Conservation (phyloP, 2,888 invertebrate genomes). For the Drosophila quinaria region DNA sequence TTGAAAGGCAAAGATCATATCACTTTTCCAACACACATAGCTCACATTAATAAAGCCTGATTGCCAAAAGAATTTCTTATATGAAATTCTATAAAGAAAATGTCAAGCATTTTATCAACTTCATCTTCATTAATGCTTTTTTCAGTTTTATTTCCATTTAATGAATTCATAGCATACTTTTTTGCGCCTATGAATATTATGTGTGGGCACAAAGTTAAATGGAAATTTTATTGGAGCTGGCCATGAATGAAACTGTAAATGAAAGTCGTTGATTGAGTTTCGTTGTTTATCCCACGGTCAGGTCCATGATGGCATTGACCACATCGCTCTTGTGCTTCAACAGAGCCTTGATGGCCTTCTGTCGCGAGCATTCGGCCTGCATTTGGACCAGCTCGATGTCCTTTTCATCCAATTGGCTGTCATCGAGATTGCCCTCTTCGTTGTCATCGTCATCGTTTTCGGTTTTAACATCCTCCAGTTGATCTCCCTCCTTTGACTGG, state of each 20-base stretch:
- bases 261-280: not conserved
- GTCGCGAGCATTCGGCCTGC: conserved; percentile 63
- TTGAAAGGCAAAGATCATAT: not conserved
- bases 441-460: conserved; percentile 7
- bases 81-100: conserved; percentile 1
- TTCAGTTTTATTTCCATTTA: conserved; percentile 2
- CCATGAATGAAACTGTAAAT: not conserved
- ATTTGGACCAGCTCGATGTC: conserved; percentile 66
- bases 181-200: conserved; percentile 3
- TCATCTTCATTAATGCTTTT: not conserved
- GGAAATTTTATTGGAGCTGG: not conserved
- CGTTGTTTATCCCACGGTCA: conserved; percentile 44
- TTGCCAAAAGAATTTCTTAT: conserved; percentile 8
- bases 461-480: not conserved
- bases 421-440: conserved; percentile 3
- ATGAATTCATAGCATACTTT: not conserved
- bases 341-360: conserved; percentile 54
- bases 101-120: not conserved
- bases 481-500: not conserved
- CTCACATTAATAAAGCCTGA: conserved; percentile 1
- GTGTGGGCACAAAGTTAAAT: conserved; percentile 1
- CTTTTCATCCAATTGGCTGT: conserved; percentile 41
- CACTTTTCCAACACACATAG: not conserved
- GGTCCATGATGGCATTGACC: conserved; percentile 71
- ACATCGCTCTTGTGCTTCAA: conserved; percentile 59